These are phyloP conservation scores for Protomyctophum bolini DNA, from an alignment of 2,113 vertebrate genomes.

Conservation along the genomic window DNA sequence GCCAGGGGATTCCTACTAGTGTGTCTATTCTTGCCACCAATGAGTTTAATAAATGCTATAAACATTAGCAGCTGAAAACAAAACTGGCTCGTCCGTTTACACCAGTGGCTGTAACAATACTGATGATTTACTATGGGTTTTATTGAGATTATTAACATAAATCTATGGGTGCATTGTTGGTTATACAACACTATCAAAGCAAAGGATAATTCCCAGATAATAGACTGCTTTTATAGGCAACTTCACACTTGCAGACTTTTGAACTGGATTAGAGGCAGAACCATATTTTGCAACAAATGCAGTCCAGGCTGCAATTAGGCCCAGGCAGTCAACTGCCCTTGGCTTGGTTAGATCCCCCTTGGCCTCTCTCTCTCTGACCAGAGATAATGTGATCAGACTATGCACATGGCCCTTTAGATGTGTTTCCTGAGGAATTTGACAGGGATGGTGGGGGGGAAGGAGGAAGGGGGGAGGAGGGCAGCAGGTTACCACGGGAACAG, in stretches of 20 bases:
- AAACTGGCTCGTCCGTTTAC: not conserved
- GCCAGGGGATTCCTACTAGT: constrained; percentile 8
- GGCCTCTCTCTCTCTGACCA: constrained; percentile 65
- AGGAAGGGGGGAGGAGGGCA: constrained; percentile 39
- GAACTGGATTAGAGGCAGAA: constrained; percentile 38
- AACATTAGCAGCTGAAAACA: constrained; percentile 12
- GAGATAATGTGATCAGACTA: constrained; percentile 76
- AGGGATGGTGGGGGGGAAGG: constrained; percentile 62
- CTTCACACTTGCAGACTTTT: constrained; percentile 10
- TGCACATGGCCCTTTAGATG: constrained; percentile 75
- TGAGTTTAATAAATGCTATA: not conserved
- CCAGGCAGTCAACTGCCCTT: constrained; percentile 67
- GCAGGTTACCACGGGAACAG: constrained; percentile 62
- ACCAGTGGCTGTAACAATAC: not conserved
- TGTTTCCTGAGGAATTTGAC: constrained; percentile 78
- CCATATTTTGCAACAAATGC: constrained; percentile 61
- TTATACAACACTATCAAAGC: not conserved
- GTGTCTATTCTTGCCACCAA: constrained; percentile 17
- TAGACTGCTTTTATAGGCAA: not conserved
- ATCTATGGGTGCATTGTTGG: not conserved
- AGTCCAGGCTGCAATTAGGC: constrained; percentile 70
- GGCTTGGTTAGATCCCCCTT: constrained; percentile 63
- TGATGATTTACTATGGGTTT: not conserved
- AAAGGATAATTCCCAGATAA: not conserved
- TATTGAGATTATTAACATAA: not conserved